phyloP scores from a whole-genome alignment of 2,888 invertebrate genomes.

The Amphipyra tragopoginis region DNA sequence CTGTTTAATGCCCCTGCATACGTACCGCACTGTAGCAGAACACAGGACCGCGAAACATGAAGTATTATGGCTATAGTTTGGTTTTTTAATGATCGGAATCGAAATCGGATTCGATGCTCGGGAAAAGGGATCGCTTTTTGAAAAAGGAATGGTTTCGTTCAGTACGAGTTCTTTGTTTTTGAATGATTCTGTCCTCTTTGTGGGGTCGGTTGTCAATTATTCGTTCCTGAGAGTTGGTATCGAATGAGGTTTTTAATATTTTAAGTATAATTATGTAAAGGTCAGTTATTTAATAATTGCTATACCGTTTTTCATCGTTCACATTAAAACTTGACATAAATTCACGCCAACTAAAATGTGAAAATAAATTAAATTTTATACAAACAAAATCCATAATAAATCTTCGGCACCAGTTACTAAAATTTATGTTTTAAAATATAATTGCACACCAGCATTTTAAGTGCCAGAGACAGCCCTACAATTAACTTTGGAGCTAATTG shows the following conservation, averaged over 20 bases:
- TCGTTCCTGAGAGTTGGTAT: too few relatives aligned
- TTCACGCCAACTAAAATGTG: background rate
- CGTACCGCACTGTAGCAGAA: constrained; percentile 54
- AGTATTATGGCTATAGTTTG: constrained; percentile 49
- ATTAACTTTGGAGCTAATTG: constrained; percentile 71
- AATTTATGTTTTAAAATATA: constrained; percentile 58
- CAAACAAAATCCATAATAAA: constrained; percentile 46
- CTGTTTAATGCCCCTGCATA: constrained; percentile 64
- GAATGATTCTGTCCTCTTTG: too few relatives aligned
- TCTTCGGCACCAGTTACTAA: constrained; percentile 38
- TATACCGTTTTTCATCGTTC: background rate
- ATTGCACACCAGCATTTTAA: constrained; percentile 63
- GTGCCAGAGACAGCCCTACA: constrained; percentile 63
- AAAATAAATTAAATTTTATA: constrained; percentile 19
- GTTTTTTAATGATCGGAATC: constrained; percentile 55
- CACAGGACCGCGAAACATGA: constrained; percentile 55
- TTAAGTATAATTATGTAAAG: background rate
- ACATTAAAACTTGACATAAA: constrained; percentile 1
- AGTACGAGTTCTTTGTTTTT: constrained; percentile 12
- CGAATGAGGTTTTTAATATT: too few relatives aligned
- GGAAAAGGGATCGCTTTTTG: constrained; percentile 25
- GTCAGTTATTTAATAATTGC: background rate
- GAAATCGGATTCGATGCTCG: constrained; percentile 26
- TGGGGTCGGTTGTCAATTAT: too few relatives aligned
- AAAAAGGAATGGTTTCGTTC: constrained; percentile 18